Conservation (phyloP, 2,888 invertebrate genomes). For the Cabera pusaria region DNA sequence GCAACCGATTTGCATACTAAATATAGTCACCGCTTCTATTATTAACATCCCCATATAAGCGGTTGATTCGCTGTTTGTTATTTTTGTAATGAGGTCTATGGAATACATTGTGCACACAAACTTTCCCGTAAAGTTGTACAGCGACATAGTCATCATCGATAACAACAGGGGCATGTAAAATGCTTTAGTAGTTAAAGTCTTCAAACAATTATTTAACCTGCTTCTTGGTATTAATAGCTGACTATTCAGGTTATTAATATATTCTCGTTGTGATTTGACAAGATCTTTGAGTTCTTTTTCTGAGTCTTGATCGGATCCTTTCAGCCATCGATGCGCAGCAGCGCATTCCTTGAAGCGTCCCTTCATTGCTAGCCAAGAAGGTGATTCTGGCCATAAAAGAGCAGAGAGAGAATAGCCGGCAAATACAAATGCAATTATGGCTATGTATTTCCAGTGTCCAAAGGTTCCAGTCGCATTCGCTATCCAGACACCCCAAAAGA, state of each 20-base stretch:
- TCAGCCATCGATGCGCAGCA: slow-evolving; percentile 36
- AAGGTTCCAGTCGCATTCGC: slow-evolving; percentile 40
- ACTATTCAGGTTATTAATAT: slow-evolving; percentile 16
- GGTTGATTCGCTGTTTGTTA: slow-evolving; percentile 31
- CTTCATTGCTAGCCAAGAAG: slow-evolving; percentile 41
- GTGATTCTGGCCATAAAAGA: slow-evolving; percentile 34
- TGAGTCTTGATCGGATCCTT: slow-evolving; percentile 34
- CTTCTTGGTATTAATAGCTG: slow-evolving; percentile 1
- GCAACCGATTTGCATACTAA: slow-evolving; percentile 39
- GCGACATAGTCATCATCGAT: slow-evolving; percentile 26
- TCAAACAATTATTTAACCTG: background rate
- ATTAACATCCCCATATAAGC: slow-evolving; percentile 48
- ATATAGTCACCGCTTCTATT: slow-evolving; percentile 46
- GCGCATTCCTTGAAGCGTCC: slow-evolving; percentile 37
- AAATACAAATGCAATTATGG: slow-evolving; percentile 31
- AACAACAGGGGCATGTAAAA: slow-evolving; percentile 33
- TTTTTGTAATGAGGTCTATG: slow-evolving; percentile 32
- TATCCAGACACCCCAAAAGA: slow-evolving; percentile 39
- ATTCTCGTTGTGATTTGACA: slow-evolving; percentile 35
- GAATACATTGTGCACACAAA: slow-evolving; percentile 23
- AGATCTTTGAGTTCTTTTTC: slow-evolving; percentile 35
- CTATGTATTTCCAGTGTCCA: slow-evolving; percentile 35
- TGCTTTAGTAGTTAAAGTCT: slow-evolving; percentile 27
- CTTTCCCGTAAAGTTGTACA: slow-evolving; percentile 24
- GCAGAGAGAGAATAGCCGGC: slow-evolving; percentile 29